Evolutionary conservation across 1,140 invertebrate genomes (phyloP).

Genomic region (Zaprionus inermis): DNA sequence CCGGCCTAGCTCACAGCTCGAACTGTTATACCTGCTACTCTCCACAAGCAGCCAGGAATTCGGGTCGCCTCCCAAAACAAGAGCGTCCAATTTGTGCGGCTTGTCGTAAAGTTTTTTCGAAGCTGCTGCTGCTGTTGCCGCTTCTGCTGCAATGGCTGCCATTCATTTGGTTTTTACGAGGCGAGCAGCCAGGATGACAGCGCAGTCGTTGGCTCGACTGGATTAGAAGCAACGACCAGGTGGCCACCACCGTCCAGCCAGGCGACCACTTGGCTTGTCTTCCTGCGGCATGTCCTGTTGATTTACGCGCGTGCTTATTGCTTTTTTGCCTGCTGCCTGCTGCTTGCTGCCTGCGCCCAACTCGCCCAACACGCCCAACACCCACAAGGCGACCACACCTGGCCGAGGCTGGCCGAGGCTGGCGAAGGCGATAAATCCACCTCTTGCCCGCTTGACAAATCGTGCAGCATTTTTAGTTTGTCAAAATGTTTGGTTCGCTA

Average conservation of each 20-base stretch:
- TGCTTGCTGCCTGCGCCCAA: conserved; percentile 18
- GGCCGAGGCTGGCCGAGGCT: conserved; percentile 8
- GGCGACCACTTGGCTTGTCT: conserved; percentile 43
- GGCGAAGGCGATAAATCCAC: not conserved
- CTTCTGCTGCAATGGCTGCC: conserved; percentile 41
- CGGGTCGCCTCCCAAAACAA: conserved; percentile 39
- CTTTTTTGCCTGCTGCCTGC: conserved; percentile 50
- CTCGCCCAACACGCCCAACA: conserved; percentile 25
- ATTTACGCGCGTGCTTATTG: conserved; percentile 77
- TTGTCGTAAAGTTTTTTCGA: conserved; percentile 78
- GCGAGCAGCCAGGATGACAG: conserved; percentile 47
- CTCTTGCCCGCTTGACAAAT: conserved; percentile 55
- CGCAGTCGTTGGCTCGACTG: conserved; percentile 38
- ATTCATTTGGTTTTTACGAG: conserved; percentile 82
- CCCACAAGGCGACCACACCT: conserved; percentile 46
- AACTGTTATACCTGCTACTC: conserved; percentile 1
- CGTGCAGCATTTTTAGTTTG: conserved; percentile 54
- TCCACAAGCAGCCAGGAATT: not conserved
- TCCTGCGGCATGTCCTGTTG: conserved; percentile 76
- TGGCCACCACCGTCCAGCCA: conserved; percentile 29
- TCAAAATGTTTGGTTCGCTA: conserved; percentile 72
- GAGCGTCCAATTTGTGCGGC: conserved; percentile 77
- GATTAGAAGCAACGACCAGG: conserved; percentile 72
- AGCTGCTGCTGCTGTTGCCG: conserved; percentile 34
- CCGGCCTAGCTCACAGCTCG: not conserved